Evolutionary conservation across 64 coral and sea anemone genomes (phyloP), one percentile per base, ranked within the genome.

Genomic region (Acropora tenuis): DNA sequence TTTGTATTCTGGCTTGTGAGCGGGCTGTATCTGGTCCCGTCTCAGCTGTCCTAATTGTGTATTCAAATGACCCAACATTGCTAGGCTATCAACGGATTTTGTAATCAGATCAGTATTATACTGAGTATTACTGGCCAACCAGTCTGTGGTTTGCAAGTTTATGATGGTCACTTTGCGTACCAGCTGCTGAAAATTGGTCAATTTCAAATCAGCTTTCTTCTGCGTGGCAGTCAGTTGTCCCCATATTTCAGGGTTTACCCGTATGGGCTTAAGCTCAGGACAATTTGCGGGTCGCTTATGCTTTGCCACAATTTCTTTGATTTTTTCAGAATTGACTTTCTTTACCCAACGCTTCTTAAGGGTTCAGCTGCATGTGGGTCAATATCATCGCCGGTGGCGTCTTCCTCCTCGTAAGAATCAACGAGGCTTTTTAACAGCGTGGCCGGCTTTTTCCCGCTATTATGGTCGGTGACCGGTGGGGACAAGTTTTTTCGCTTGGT

Each of bases 221-320:
- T 67, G 63, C 17, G 11, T 67, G 63, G 63, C 63, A 67, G 63
- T 67, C 17, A 67, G 63, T 67, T 67, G 63, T 67, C 63, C 3
- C 63, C 63, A 67, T 67, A 67, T 67, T 67, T 67, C 11, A 67
- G 63, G 63, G 3, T 67, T 67, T 67, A 67, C 11, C 63, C 63
- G 63, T 4, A 67, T 3, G 63, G 10, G 10, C 63, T 67, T 67
- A 67, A 67, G 63, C 63, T 67, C 63, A 67, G 63, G 63, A 67
- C 63, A 67, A 13, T 67, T 67, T 67, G 63, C 63, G 63, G 63
- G 63, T 67, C 63, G 63, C 63, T 5, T 67, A 67, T 67, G 63
- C 63, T 67, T 67, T 67, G 63, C 63, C 63, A 67, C 67, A 71
- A 71, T 71, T 71, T 71, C 18, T 71, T 71, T 20, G 67, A 55